phyloP scores from a whole-genome alignment of 2,113 vertebrate genomes.

The Atherinomorus stipes region DNA sequence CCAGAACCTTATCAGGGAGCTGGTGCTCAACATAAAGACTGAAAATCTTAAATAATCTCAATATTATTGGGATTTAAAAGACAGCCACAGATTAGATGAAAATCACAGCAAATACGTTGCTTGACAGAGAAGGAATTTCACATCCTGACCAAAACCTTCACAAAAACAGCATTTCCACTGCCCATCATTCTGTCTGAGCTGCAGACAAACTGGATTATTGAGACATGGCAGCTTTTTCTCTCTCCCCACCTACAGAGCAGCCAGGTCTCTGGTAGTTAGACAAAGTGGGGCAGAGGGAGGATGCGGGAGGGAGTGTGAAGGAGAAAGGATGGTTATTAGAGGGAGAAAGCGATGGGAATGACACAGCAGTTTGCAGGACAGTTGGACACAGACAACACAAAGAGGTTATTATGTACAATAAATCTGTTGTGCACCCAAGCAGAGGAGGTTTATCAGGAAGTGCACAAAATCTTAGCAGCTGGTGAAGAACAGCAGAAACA shows the following conservation, averaged over 20 bases:
- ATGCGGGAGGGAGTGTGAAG: constrained; percentile 21
- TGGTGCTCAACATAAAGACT: not conserved
- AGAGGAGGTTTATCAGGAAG: constrained; percentile 55
- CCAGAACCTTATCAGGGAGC: not conserved
- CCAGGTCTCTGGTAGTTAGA: constrained; percentile 39
- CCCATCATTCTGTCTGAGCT: not conserved
- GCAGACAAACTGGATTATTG: constrained; percentile 26
- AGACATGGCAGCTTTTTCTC: not conserved
- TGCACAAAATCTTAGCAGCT: constrained; percentile 17
- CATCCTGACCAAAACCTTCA: constrained; percentile 7
- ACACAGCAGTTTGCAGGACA: constrained; percentile 78
- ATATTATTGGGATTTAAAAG: not conserved
- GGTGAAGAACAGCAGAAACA: constrained; percentile 4
- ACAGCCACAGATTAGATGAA: constrained; percentile 18
- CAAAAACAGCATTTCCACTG: constrained; percentile 6
- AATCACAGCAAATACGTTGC: constrained; percentile 35
- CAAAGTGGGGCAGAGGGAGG: constrained; percentile 42
- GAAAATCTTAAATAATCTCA: not conserved
- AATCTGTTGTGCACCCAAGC: constrained; percentile 46
- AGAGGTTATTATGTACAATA: constrained; percentile 31
- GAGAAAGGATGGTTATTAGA: constrained; percentile 49
- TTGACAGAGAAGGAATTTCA: constrained; percentile 24
- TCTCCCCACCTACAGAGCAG: not conserved
- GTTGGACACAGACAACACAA: constrained; percentile 43
- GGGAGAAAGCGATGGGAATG: constrained; percentile 63